Percentiles rank a stretch among this genome's conserved stretches.
Evolutionary conservation across 2,888 invertebrate species (phyloP).

Genomic region (Diarsia rubi): DNA sequence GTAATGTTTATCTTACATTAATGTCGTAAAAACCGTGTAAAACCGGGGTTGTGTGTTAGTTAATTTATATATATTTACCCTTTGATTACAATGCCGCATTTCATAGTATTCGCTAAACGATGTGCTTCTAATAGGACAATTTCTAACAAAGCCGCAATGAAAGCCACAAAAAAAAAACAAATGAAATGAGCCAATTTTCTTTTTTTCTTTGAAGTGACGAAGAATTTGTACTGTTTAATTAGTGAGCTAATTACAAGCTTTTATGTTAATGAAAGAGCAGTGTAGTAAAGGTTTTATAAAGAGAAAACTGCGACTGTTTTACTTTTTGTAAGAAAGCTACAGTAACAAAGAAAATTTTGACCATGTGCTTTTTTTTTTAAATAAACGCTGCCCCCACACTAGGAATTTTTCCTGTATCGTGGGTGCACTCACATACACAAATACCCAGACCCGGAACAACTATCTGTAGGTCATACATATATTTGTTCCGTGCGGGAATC

Average conservation of each 20-base stretch:
- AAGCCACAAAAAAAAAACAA: constrained; percentile 57
- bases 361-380: too few species aligned
- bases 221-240: constrained; percentile 38
- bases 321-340: neutral
- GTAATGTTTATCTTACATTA: neutral
- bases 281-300: constrained; percentile 17
- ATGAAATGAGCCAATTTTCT: constrained; percentile 55
- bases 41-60: neutral
- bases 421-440: too few species aligned
- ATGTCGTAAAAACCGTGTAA: neutral
- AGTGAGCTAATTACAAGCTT: constrained; percentile 47
- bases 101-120: constrained; percentile 45
- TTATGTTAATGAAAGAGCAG: constrained; percentile 34
- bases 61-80: constrained; percentile 32
- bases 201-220: constrained; percentile 44
- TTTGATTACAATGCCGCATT: constrained; percentile 43
- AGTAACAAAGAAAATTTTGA: too few species aligned
- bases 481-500: too few species aligned
- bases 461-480: too few species aligned
- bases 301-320: constrained; percentile 15
- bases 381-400: too few species aligned
- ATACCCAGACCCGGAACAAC: too few species aligned
- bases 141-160: constrained; percentile 66
- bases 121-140: constrained; percentile 72
- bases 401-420: too few species aligned